Evolutionary conservation across 2,888 invertebrate genomes (phyloP).

Genomic region (Hermaeophaga mercurialis): DNA sequence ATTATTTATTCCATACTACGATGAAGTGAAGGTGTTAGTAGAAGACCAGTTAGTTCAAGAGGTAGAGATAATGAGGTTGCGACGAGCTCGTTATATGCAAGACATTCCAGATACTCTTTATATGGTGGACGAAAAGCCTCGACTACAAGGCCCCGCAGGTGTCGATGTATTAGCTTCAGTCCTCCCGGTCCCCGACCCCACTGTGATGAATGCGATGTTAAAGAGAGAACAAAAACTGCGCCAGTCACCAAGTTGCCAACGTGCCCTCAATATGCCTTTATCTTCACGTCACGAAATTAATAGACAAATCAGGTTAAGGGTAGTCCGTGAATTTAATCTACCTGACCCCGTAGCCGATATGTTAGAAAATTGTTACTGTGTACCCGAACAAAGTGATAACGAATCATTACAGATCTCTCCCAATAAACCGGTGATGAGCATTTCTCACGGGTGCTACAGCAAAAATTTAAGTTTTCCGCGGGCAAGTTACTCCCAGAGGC

Average conservation of each 20-base stretch:
- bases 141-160: slow-evolving; percentile 59
- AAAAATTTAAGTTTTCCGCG: slow-evolving; percentile 69
- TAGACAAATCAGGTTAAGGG: slow-evolving; percentile 80
- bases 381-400: slow-evolving; percentile 52
- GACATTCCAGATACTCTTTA: slow-evolving; percentile 93
- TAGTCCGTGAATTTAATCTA: slow-evolving; percentile 91
- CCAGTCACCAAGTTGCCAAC: slow-evolving; percentile 76
- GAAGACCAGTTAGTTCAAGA: slow-evolving; percentile 85
- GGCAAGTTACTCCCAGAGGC: slow-evolving; percentile 59
- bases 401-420: slow-evolving; percentile 58
- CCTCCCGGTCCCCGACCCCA: slow-evolving; percentile 77
- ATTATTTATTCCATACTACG: slow-evolving; percentile 92
- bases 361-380: slow-evolving; percentile 62
- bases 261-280: slow-evolving; percentile 76
- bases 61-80: slow-evolving; percentile 57
- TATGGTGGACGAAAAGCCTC: slow-evolving; percentile 66
- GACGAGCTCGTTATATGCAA: slow-evolving; percentile 68
- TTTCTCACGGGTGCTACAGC: slow-evolving; percentile 60
- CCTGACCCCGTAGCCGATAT: slow-evolving; percentile 87
- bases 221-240: slow-evolving; percentile 85
- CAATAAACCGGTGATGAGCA: slow-evolving; percentile 41
- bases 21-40: slow-evolving; percentile 88
- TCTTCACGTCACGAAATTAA: slow-evolving; percentile 79
- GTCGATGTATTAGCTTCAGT: slow-evolving; percentile 70
- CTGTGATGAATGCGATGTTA: slow-evolving; percentile 78